A percentile compares a stretch with the other conserved stretches of the same genome.
Conservation (phyloP, 1,140 invertebrate species). For the Orchestia grillus region DNA sequence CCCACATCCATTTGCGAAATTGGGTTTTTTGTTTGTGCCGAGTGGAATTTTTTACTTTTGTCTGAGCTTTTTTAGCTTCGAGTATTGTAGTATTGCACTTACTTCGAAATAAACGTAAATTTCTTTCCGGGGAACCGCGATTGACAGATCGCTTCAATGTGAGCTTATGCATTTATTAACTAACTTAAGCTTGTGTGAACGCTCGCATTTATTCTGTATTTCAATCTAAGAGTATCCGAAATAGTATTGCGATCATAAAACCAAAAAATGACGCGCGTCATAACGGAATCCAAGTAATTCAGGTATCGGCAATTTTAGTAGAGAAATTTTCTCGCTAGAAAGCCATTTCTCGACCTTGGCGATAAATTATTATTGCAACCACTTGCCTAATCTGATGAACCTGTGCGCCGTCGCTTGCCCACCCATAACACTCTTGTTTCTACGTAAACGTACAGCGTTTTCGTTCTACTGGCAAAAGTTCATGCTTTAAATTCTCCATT, state of each 20-base stretch:
- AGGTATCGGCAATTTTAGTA: neutral
- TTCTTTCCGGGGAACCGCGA: no score
- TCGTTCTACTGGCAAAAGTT: neutral
- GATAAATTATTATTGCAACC: neutral
- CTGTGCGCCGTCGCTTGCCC: neutral
- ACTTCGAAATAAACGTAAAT: neutral
- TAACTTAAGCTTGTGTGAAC: neutral
- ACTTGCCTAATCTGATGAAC: neutral
- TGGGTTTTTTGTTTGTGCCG: neutral
- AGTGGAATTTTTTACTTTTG: neutral
- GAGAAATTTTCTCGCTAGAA: neutral
- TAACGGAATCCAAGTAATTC: neutral
- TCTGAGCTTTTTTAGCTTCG: neutral
- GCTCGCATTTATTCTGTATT: neutral
- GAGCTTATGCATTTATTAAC: neutral
- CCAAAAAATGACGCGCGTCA: neutral
- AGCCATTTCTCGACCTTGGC: neutral
- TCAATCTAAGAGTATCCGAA: neutral
- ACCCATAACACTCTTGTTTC: neutral
- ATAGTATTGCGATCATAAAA: neutral
- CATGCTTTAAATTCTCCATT: neutral
- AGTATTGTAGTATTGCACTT: neutral
- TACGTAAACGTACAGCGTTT: neutral
- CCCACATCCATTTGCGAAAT: neutral
- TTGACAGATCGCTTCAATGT: neutral